Percentiles rank a stretch among this genome's conserved stretches.
Conservation (phyloP, 1,140 invertebrate species). For the Gryon sp. region DNA sequence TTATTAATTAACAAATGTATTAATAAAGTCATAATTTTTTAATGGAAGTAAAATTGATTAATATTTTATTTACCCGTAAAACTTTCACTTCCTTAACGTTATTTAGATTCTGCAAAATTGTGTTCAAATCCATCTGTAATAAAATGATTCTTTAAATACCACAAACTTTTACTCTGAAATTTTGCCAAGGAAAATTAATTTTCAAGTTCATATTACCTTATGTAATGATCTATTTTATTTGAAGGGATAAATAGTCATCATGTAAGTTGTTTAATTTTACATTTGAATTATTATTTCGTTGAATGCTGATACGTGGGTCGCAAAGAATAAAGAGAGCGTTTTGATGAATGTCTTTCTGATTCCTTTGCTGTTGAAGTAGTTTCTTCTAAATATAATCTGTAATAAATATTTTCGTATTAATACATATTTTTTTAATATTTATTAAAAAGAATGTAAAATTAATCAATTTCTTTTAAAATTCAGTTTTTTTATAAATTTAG, state of each 20-base stretch:
- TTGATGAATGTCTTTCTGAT: constrained; percentile 1
- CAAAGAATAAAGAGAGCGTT: constrained; percentile 7
- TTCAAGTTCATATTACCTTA: not conserved
- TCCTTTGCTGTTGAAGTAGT: not conserved
- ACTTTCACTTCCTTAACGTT: not conserved
- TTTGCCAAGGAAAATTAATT: no score
- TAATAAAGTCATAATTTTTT: no score
- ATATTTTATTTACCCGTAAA: constrained; percentile 23
- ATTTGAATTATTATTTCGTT: constrained; percentile 28
- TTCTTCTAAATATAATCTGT: constrained; percentile 3
- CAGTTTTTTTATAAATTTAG: no score
- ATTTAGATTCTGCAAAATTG: constrained; percentile 10
- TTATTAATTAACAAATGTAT: not conserved
- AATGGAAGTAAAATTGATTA: no score
- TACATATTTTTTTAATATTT: not conserved
- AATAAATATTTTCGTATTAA: constrained; percentile 4
- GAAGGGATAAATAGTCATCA: constrained; percentile 25
- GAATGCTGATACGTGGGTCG: constrained; percentile 11
- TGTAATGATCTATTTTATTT: no score
- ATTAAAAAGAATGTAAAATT: no score
- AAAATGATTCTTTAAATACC: no score
- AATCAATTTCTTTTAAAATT: no score
- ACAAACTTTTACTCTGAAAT: no score
- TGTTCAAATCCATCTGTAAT: constrained; percentile 21
- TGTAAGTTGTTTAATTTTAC: constrained; percentile 30